Percentiles rank a stretch among this genome's conserved stretches.
These are phyloP conservation scores for Misgurnus mizolepis DNA, from an alignment of 2,113 vertebrate genomes.

Conservation along the genomic window DNA sequence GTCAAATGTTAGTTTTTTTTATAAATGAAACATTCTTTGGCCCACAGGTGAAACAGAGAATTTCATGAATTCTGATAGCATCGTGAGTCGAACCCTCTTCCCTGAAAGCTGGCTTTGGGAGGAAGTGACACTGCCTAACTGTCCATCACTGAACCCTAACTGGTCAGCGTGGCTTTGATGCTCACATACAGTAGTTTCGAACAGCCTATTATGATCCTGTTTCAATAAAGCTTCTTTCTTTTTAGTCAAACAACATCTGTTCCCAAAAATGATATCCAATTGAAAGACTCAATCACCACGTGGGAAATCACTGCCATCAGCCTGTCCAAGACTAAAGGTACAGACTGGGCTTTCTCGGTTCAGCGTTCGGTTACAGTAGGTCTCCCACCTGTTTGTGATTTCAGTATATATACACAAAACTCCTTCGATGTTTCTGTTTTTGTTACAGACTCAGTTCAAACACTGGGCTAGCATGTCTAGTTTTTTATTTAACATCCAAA, in stretches of 20 bases:
- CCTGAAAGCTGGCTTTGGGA: constrained; percentile 75
- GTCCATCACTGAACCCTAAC: constrained; percentile 15
- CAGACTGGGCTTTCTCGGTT: too few relatives aligned
- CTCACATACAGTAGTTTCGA: background rate
- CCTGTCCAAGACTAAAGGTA: constrained; percentile 71
- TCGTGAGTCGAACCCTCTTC: constrained; percentile 62
- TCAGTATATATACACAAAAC: too few relatives aligned
- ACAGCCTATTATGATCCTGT: background rate
- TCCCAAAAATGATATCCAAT: constrained; percentile 37
- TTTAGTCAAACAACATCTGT: constrained; percentile 48
- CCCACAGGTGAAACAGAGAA: constrained; percentile 55
- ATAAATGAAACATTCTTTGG: background rate
- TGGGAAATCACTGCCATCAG: constrained; percentile 88
- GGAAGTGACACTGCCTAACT: constrained; percentile 56
- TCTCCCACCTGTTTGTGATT: too few relatives aligned
- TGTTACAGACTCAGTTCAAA: too few relatives aligned
- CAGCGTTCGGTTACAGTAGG: too few relatives aligned
- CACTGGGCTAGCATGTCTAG: too few relatives aligned
- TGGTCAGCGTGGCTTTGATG: constrained; percentile 58
- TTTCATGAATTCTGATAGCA: constrained; percentile 58
- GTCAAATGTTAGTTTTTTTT: background rate
- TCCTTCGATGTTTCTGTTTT: too few relatives aligned
- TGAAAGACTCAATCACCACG: constrained; percentile 88
- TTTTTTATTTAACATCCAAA: too few relatives aligned
- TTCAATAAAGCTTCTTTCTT: constrained; percentile 24